Evolutionary conservation across 2,797 vertebrate genomes (phyloP).

Genomic region (Sciaenops ocellatus): DNA sequence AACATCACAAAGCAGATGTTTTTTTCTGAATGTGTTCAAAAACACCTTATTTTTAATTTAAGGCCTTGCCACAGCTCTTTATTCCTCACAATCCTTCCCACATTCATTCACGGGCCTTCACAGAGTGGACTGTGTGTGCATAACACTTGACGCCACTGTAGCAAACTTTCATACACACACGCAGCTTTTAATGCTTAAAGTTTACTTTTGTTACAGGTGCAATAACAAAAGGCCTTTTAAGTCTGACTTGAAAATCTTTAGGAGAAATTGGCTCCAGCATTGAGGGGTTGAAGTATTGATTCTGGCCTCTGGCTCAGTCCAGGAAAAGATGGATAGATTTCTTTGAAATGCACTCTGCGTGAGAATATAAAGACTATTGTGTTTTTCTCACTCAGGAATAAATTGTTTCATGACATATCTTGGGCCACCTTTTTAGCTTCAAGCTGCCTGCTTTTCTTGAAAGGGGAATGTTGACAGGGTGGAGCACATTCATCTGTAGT

Average conservation of each 20-base stretch:
- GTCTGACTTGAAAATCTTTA: slow-evolving; percentile 88
- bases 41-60: slow-evolving; percentile 21
- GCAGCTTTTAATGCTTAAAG: slow-evolving; percentile 77
- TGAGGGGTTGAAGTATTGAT: slow-evolving; percentile 86
- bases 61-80: slow-evolving; percentile 13
- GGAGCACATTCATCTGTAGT: slow-evolving; percentile 75
- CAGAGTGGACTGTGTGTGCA: neutral
- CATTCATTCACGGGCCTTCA: slow-evolving; percentile 30
- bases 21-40: slow-evolving; percentile 16
- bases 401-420: slow-evolving; percentile 84
- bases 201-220: slow-evolving; percentile 87
- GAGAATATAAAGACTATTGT: slow-evolving; percentile 84
- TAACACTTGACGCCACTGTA: slow-evolving; percentile 17
- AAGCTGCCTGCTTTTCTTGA: slow-evolving; percentile 71
- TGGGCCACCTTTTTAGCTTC: slow-evolving; percentile 78
- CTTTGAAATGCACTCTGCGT: slow-evolving; percentile 86
- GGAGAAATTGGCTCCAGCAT: slow-evolving; percentile 87
- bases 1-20: neutral
- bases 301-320: slow-evolving; percentile 84
- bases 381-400: slow-evolving; percentile 81
- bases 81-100: slow-evolving; percentile 25
- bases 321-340: slow-evolving; percentile 88
- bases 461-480: slow-evolving; percentile 77
- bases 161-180: slow-evolving; percentile 36
- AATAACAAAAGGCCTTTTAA: slow-evolving; percentile 89